Conservation (phyloP, 2,888 invertebrate species). For the Lycophotia porphyrea region DNA sequence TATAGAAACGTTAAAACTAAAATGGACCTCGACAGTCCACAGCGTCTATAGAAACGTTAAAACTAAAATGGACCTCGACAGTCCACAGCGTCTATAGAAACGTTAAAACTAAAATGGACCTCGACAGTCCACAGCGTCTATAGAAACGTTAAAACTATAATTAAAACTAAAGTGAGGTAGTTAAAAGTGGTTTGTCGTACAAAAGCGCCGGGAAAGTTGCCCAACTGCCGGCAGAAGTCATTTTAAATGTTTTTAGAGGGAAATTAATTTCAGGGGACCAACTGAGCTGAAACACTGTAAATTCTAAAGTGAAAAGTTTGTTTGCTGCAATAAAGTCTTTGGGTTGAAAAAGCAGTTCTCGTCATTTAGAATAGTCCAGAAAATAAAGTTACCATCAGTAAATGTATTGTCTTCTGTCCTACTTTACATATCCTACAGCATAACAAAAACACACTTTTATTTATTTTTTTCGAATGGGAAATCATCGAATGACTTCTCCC, state of each 20-base stretch:
- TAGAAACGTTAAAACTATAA: conserved; percentile 52
- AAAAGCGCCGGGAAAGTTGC: conserved; percentile 58
- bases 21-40: too few relatives aligned
- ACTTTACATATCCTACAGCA: background rate
- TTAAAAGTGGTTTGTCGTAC: conserved; percentile 59
- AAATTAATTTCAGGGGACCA: conserved; percentile 54
- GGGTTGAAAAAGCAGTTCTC: background rate
- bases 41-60: conserved; percentile 31
- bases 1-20: conserved; percentile 52
- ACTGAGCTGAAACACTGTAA: conserved; percentile 45
- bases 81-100: conserved; percentile 25
- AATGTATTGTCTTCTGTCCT: background rate
- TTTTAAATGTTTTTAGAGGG: conserved; percentile 56
- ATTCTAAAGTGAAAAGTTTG: conserved; percentile 46
- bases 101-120: conserved; percentile 27
- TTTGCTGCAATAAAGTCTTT: conserved; percentile 22
- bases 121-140: conserved; percentile 20
- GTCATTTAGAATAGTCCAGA: background rate
- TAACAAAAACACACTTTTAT: too few relatives aligned
- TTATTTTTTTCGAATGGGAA: too few relatives aligned
- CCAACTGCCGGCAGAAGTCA: conserved; percentile 37
- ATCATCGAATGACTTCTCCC: too few relatives aligned
- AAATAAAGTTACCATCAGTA: background rate
- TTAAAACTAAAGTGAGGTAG: conserved; percentile 58
- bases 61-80: too few relatives aligned